These are phyloP conservation scores for Mirza zaza DNA, from an alignment of 2,113 vertebrate species.

Conservation along the genomic window DNA sequence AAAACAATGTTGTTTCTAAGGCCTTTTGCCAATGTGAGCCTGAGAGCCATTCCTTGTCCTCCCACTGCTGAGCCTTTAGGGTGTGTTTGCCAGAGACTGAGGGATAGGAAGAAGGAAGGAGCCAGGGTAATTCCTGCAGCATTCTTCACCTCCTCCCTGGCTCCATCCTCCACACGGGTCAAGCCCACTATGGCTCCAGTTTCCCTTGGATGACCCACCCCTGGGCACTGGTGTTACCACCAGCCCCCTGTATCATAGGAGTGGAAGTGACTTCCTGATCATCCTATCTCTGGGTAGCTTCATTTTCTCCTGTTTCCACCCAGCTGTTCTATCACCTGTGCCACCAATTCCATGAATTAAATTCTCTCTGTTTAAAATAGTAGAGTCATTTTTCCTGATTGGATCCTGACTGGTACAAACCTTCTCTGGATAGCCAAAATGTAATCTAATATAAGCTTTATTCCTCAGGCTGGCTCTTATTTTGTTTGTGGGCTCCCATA, in stretches of 20 bases:
- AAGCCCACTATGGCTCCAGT: neutral
- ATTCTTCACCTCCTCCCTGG: neutral
- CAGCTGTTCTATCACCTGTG: neutral
- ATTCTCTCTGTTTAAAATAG: neutral
- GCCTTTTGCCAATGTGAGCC: neutral
- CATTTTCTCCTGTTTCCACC: neutral
- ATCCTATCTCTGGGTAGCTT: neutral
- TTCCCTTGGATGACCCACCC: neutral
- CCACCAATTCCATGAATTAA: neutral
- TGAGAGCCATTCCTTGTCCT: neutral
- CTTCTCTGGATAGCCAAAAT: neutral
- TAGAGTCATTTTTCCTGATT: neutral
- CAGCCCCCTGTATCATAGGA: rapidly evolving
- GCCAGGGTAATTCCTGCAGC: neutral
- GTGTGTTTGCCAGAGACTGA: neutral
- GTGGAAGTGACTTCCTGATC: neutral
- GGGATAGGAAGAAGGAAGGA: neutral
- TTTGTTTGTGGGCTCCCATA: neutral
- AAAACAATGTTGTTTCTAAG: neutral
- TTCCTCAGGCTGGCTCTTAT: neutral
- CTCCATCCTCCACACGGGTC: neutral
- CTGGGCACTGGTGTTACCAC: neutral
- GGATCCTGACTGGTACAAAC: neutral
- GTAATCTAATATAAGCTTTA: neutral
- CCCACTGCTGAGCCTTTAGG: neutral